Base-by-base conservation (phyloP, 2,113 vertebrate species). In the Meles meles region DNA sequence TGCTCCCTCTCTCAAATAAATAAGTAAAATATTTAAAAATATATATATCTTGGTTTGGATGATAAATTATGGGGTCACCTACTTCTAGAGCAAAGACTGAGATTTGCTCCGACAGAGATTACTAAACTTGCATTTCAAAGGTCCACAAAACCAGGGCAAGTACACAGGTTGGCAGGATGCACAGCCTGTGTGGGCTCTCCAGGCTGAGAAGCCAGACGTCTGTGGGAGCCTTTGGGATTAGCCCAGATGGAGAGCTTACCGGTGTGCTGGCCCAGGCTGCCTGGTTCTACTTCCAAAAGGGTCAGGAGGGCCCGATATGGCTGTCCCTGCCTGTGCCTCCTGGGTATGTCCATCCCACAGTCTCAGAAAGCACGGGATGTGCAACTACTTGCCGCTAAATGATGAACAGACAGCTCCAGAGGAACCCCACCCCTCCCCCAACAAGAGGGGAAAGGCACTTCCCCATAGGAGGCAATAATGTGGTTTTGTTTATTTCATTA, bases 281-380 rank as follows among this genome's bases (percentile, higher is more conserved):
- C 12, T 5, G 0, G 23, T 23, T 55, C 8, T 11, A 44, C 74
- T 69, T 81, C 86, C 61, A 67, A 71, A 83, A 31, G 31, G 23
- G 2, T 77, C 74, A 55, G 6, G n/a, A 69, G 42, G 4, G 34
- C 23, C 8, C 0, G 18, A 44, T 0, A 0, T 17, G 31, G 55
- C 47, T 7, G 34, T 52, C 37, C 13, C 47, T 88, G 27, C 39
- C n/a, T 39, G 25, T 0, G 0, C 47, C 11, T n/a, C 47, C 37
- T 29, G 2, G 11, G 21, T 49, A 42, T 49, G 15, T 63, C 47
- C 0, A 0, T 31, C 37, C 90, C n/a, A 34, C 15, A 59, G 57
- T 76, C 47, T 67, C 67, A 6, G 15, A 23, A 47, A 57, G 34
- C 82, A 49, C 2, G 0, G 74, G 82, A 27, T 1, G 0, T 39